Percentiles rank a stretch among this genome's conserved stretches.
Evolutionary conservation across 2,888 invertebrate genomes (phyloP).

Genomic region (Drosophila pseudotakahashii): DNA sequence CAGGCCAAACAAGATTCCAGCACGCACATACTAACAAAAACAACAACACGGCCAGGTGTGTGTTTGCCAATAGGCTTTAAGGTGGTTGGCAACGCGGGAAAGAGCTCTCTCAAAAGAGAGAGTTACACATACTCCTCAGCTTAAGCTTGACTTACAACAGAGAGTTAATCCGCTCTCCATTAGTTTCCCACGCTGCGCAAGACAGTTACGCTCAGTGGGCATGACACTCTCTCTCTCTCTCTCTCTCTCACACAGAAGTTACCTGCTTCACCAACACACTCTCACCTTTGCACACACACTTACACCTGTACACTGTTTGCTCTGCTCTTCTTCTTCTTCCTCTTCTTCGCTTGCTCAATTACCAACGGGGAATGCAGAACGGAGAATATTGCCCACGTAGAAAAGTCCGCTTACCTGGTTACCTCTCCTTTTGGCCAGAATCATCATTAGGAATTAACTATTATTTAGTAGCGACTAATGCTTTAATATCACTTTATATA

Average conservation of each 20-base stretch:
- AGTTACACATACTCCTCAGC: conserved; percentile 31
- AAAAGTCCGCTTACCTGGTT: conserved; percentile 29
- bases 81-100: conserved; percentile 54
- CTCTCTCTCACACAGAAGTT: conserved; percentile 41
- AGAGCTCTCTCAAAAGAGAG: not conserved
- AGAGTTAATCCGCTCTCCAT: conserved; percentile 15
- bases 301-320: conserved; percentile 57
- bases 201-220: conserved; percentile 74
- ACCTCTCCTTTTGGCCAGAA: conserved; percentile 50
- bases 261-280: conserved; percentile 58
- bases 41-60: conserved; percentile 28
- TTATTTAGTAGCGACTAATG: not conserved
- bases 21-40: conserved; percentile 58
- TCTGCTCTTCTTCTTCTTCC: conserved; percentile 46
- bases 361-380: conserved; percentile 52
- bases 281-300: conserved; percentile 35
- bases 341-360: conserved; percentile 61
- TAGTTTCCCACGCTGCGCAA: conserved; percentile 72
- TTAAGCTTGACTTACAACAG: conserved; percentile 13
- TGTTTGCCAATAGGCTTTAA: conserved; percentile 57
- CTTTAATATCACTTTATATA: conserved; percentile 8
- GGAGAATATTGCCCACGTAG: conserved; percentile 71
- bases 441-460: conserved; percentile 15
- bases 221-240: conserved; percentile 50
- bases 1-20: conserved; percentile 73